Percentiles rank a stretch among this genome's conserved stretches.
These are phyloP conservation scores for Trachelus stipa DNA, from an alignment of 2,888 invertebrate species.

Conservation along the genomic window DNA sequence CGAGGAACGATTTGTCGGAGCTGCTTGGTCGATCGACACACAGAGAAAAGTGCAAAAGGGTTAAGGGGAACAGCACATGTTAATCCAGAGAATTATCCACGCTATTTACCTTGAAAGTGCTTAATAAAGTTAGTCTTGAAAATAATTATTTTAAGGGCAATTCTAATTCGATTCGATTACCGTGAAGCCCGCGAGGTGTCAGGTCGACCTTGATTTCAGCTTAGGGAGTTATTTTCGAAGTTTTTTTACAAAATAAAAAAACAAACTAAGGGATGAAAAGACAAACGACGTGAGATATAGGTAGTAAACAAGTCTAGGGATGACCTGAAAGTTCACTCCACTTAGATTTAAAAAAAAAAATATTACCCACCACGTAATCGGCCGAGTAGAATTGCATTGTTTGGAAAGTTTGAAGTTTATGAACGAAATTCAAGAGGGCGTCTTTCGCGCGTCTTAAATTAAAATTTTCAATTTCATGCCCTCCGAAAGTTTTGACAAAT, in stretches of 20 bases:
- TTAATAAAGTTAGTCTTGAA: conserved; percentile 6
- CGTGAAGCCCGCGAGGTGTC: conserved; percentile 38
- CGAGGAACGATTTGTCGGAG: neutral
- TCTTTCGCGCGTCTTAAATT: conserved; percentile 39
- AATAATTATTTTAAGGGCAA: conserved; percentile 19
- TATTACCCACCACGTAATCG: neutral
- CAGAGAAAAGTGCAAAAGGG: neutral
- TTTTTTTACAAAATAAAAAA: too few species aligned
- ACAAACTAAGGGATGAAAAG: too few species aligned
- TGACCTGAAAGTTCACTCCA: neutral
- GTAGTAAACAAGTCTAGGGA: neutral
- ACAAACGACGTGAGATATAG: too few species aligned
- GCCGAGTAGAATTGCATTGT: conserved; percentile 27
- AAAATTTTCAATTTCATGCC: conserved; percentile 45
- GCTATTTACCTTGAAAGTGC: conserved; percentile 1
- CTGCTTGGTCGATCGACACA: neutral
- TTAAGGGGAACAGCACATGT: neutral
- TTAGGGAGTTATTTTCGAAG: neutral
- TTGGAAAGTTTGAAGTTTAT: conserved; percentile 31
- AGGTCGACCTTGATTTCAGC: conserved; percentile 31
- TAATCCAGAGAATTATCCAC: neutral
- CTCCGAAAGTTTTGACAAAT: neutral
- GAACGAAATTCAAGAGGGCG: neutral
- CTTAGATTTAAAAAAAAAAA: neutral
- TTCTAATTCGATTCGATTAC: conserved; percentile 36